phyloP scores from a whole-genome alignment of 2,113 vertebrate species.

The Triplophysa rosa region DNA sequence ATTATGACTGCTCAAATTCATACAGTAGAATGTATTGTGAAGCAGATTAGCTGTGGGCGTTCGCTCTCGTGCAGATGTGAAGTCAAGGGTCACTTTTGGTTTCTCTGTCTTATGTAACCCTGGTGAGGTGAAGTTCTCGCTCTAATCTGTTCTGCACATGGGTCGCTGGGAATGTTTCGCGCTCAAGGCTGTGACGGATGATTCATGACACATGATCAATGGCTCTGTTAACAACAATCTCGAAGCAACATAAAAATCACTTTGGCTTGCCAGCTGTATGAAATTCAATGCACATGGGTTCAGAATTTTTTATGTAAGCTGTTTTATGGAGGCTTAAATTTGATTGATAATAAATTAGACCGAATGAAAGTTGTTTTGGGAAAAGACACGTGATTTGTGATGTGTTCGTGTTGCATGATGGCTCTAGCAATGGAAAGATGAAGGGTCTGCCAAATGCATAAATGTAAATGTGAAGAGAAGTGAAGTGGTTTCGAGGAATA shows the following conservation, averaged over 20 bases:
- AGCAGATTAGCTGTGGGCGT: too few species aligned
- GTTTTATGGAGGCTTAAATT: slow-evolving; percentile 63
- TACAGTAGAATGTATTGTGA: too few species aligned
- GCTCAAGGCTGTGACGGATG: neutral
- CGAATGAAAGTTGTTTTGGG: slow-evolving; percentile 29
- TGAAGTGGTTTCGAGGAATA: neutral
- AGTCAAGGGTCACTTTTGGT: neutral
- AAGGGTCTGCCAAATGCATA: too few species aligned
- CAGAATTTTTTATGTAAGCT: slow-evolving; percentile 60
- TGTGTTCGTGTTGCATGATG: too few species aligned
- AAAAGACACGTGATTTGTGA: slow-evolving; percentile 23
- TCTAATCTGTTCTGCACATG: neutral
- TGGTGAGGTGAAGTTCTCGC: neutral
- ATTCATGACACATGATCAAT: slow-evolving; percentile 52
- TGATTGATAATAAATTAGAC: slow-evolving; percentile 58
- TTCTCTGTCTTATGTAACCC: neutral
- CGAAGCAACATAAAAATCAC: slow-evolving; percentile 49
- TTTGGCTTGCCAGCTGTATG: slow-evolving; percentile 44
- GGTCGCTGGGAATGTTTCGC: too few species aligned
- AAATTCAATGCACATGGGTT: slow-evolving; percentile 56
- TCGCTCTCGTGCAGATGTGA: neutral
- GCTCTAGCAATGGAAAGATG: neutral
- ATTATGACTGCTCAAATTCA: too few species aligned
- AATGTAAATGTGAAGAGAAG: neutral
- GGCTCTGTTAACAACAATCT: slow-evolving; percentile 54